Evolutionary conservation across 2,113 vertebrate genomes (phyloP), one percentile per base, ranked within the genome.

Genomic region (Pseudois nayaur): DNA sequence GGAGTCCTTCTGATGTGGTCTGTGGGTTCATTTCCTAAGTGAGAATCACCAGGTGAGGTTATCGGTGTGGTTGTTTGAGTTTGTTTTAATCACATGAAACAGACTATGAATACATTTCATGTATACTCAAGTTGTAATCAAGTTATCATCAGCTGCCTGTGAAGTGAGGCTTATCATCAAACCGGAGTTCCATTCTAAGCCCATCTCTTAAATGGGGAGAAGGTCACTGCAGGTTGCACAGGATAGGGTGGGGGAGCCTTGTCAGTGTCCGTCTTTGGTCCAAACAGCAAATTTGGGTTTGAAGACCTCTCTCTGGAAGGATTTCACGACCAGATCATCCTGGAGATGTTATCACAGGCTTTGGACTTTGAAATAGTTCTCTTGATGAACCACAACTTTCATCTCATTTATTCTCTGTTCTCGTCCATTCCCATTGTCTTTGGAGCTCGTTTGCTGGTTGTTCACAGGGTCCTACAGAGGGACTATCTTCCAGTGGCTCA

Each of bases 291-390:
- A 2, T 59, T 9, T 93, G 71, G 71, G 54, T 83, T 57, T 50
- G 78, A 87, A 45, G 90, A 64, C 48, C 48, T 91, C 55, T 93
- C 74, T 84, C 67, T 50, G 90, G 71, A 90, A 94, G 62, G 36
- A 16, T 83, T 95, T 93, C 60, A 36, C 21, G 3, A 33, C 60
- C 74, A 91, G 60, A 64, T 83, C 19, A 0, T 67, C 62, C 82
- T 54, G 74, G 82, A 45, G 57, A 55, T 45, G 40, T 57, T 16
- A 5, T 36, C 45, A 76, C 16, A 25, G 87, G 45, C 6, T 45
- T 54, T 55, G 95, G 33, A 14, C 45, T 50, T 62, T 5, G 21
- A 15, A 25, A 17, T 59, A 21, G 23, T 55, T 3, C 54, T 55
- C 54, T 55, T 82, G 27, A 27, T 71, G 36, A 27, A 5, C 27